Evolutionary conservation across 2,113 vertebrate species (phyloP).

Genomic region (Gopherus evgoodei): DNA sequence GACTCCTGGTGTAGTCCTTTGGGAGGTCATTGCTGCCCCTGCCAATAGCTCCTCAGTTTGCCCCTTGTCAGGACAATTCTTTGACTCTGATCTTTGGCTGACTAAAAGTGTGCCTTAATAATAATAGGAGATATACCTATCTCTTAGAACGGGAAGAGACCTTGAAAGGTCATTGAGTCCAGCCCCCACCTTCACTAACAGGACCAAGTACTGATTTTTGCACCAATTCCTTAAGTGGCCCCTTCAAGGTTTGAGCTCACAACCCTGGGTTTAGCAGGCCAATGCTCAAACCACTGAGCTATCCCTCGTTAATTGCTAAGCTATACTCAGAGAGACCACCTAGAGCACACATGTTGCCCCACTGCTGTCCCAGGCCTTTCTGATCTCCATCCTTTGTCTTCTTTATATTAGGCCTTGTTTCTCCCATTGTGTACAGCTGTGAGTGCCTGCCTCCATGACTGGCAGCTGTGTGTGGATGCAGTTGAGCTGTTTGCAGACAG

Average conservation of each 20-base stretch:
- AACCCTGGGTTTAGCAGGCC: too few species aligned
- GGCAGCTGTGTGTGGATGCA: background rate
- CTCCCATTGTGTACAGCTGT: background rate
- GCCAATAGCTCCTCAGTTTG: background rate
- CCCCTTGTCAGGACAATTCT: background rate
- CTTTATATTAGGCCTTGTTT: background rate
- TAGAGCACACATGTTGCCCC: background rate
- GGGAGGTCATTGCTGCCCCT: background rate
- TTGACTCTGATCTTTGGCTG: background rate
- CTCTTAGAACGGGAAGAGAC: too few species aligned
- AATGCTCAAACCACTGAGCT: too few species aligned
- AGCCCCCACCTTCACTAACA: too few species aligned
- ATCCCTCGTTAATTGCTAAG: background rate
- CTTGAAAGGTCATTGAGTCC: too few species aligned
- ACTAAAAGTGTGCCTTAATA: background rate
- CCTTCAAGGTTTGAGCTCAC: too few species aligned
- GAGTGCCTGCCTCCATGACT: background rate
- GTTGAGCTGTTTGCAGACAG: background rate
- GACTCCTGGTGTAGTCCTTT: background rate
- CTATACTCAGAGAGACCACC: accelerated
- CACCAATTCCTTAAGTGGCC: too few species aligned
- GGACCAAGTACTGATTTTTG: too few species aligned
- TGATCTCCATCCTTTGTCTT: background rate
- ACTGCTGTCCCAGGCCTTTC: background rate
- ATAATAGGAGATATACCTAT: too few species aligned